Evolutionary conservation across 2,113 vertebrate genomes (phyloP).

Genomic region (Cichladusa arquata): DNA sequence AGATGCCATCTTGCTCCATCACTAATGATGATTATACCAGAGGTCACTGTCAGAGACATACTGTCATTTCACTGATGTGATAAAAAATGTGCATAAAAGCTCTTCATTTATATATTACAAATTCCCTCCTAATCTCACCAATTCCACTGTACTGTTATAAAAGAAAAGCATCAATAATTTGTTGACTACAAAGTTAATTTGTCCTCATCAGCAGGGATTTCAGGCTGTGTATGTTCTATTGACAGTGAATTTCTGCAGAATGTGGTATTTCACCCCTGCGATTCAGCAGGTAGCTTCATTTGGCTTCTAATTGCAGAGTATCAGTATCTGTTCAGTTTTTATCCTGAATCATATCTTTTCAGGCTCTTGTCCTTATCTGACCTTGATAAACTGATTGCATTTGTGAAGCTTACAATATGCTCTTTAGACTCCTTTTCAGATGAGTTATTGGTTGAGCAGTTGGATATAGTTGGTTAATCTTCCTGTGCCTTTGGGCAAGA

Average conservation of each 20-base stretch:
- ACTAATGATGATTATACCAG: slow-evolving; percentile 11
- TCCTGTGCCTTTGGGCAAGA: slow-evolving; percentile 69
- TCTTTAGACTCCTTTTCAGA: slow-evolving; percentile 60
- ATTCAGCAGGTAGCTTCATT: slow-evolving; percentile 57
- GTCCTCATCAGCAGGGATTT: neutral
- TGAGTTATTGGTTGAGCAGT: slow-evolving; percentile 63
- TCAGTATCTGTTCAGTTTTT: slow-evolving; percentile 49
- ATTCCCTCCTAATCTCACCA: neutral
- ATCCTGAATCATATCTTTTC: slow-evolving; percentile 47
- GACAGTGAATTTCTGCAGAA: slow-evolving; percentile 30
- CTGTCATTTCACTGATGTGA: neutral
- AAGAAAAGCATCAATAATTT: neutral
- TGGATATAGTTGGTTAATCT: slow-evolving; percentile 69
- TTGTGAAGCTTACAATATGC: slow-evolving; percentile 62
- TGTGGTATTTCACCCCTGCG: slow-evolving; percentile 1
- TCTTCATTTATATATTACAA: neutral
- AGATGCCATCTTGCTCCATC: neutral
- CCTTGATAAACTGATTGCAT: slow-evolving; percentile 70
- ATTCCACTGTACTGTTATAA: slow-evolving; percentile 7
- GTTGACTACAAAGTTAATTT: slow-evolving; percentile 44
- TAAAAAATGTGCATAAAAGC: neutral
- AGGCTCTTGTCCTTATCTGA: slow-evolving; percentile 67
- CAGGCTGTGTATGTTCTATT: neutral
- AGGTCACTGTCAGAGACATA: neutral
- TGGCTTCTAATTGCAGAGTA: slow-evolving; percentile 50